A percentile compares a stretch with the other conserved stretches of the same genome.
phyloP scores from a whole-genome alignment of 2,797 vertebrate species.

The Micromesistius poutassou region DNA sequence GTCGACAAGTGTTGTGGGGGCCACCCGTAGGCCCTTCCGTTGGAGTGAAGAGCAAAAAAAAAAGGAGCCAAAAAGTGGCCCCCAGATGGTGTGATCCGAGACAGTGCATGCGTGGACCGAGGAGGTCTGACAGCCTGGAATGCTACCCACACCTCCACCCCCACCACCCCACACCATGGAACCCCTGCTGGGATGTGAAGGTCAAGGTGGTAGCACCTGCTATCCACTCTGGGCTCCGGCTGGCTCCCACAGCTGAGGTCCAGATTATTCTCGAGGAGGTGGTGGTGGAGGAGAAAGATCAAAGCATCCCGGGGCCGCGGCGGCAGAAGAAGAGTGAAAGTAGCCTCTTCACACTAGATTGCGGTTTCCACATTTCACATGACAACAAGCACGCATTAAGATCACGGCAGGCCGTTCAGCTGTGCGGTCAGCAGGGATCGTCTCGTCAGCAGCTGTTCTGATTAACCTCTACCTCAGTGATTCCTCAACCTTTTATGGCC shows the following conservation, averaged over 20 bases:
- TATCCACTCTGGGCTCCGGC: constrained; percentile 57
- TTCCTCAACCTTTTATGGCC: too few species aligned
- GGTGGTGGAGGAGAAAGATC: constrained; percentile 42
- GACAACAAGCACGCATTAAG: not conserved
- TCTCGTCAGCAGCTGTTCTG: not conserved
- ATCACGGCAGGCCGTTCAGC: not conserved
- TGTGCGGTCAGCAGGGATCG: not conserved
- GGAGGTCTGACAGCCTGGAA: constrained; percentile 65
- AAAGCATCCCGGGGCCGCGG: constrained; percentile 45
- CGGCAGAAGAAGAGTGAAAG: constrained; percentile 13
- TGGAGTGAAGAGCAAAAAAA: constrained; percentile 35
- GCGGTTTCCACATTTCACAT: not conserved
- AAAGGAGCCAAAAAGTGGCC: constrained; percentile 37
- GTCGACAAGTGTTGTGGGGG: constrained; percentile 51
- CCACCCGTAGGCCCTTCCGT: constrained; percentile 42
- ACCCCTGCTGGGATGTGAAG: constrained; percentile 46
- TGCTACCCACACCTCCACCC: constrained; percentile 32
- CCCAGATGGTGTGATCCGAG: constrained; percentile 69
- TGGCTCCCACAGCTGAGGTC: constrained; percentile 62
- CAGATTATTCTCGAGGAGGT: constrained; percentile 36
- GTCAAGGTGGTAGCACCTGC: constrained; percentile 59
- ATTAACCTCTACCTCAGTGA: not conserved
- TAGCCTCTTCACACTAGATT: constrained; percentile 1
- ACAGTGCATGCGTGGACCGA: constrained; percentile 44
- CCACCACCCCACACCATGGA: not conserved